A percentile compares a stretch with the other conserved stretches of the same genome.
Evolutionary conservation across 1,140 invertebrate species (phyloP).

Genomic region (Drosophila punjabiensis): DNA sequence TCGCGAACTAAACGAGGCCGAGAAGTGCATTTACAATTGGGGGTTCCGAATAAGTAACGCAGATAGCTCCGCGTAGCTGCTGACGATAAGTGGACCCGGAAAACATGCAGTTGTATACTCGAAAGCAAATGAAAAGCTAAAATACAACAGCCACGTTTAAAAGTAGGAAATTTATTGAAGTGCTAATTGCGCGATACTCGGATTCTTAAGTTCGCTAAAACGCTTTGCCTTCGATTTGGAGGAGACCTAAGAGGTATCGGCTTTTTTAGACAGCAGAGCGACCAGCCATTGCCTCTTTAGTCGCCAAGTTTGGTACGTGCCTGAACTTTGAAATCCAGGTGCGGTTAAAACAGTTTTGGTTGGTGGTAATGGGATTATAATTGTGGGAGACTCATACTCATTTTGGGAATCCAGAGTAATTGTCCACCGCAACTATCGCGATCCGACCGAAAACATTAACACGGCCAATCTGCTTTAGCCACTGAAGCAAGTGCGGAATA

Average conservation of each 20-base stretch:
- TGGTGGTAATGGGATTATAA: conserved; percentile 19
- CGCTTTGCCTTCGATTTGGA: background rate
- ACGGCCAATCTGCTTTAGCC: background rate
- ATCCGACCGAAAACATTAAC: background rate
- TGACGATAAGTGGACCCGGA: background rate
- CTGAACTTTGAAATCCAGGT: background rate
- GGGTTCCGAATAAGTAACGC: conserved; percentile 1
- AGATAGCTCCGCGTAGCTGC: background rate
- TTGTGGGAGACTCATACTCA: background rate
- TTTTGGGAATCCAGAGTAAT: background rate
- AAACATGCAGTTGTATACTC: background rate
- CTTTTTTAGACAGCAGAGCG: background rate
- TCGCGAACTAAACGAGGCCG: background rate
- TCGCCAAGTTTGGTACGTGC: conserved; percentile 15
- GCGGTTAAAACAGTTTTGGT: conserved; percentile 13
- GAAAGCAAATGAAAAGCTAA: background rate
- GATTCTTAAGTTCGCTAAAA: background rate
- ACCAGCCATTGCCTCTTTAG: background rate
- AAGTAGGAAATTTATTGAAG: background rate
- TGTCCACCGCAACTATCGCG: too few species aligned
- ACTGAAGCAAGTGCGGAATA: background rate
- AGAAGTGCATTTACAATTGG: conserved; percentile 5
- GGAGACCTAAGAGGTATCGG: background rate
- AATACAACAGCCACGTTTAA: background rate
- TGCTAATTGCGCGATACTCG: background rate